phyloP scores from a whole-genome alignment of 2,888 invertebrate genomes.

The Steromphala cineraria region DNA sequence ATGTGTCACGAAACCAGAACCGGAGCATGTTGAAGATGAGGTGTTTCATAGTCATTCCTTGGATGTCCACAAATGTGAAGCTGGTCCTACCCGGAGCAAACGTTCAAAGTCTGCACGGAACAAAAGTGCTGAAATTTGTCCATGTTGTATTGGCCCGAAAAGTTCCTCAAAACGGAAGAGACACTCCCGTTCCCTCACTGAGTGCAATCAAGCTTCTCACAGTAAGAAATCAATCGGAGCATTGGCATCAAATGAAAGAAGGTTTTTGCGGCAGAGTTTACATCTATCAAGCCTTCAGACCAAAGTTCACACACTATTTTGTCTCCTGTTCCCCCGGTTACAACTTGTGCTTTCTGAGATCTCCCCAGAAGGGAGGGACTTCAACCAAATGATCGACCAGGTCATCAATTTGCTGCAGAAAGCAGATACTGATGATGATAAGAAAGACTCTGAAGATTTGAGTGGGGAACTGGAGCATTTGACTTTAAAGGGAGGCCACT shows the following conservation, averaged over 20 bases:
- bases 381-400: conserved; percentile 19
- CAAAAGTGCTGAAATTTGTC: neutral
- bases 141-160: neutral
- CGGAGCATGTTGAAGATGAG: neutral
- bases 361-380: conserved; percentile 22
- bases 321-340: conserved; percentile 26
- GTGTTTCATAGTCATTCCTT: conserved; percentile 4
- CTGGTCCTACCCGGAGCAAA: neutral
- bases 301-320: conserved; percentile 24
- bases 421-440: conserved; percentile 21
- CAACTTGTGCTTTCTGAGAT: conserved; percentile 11
- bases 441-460: conserved; percentile 24
- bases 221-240: neutral
- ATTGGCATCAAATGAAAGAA: neutral
- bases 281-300: conserved; percentile 28
- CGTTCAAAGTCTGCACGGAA: neutral
- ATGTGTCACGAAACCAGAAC: neutral
- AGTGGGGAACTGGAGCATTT: conserved; percentile 11
- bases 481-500: neutral
- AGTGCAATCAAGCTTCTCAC: neutral
- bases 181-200: neutral
- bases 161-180: neutral
- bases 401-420: conserved; percentile 22
- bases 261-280: neutral
- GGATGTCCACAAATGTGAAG: neutral